phyloP scores from a whole-genome alignment of 2,888 invertebrate species.

The Thysanoteuthis rhombus region DNA sequence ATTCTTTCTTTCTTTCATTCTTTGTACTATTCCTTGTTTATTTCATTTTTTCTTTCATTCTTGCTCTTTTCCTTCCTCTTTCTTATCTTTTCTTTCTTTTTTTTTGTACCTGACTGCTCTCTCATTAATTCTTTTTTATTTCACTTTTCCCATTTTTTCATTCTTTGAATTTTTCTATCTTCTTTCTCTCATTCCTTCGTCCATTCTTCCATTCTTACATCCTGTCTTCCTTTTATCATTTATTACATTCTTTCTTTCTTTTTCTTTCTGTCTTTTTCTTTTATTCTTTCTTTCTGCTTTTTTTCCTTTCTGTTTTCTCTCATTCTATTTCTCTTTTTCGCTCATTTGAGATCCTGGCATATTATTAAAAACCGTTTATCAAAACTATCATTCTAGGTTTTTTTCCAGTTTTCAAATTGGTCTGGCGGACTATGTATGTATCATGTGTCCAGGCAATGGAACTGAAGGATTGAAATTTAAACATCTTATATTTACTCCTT shows the following conservation, averaged over 20 bases:
- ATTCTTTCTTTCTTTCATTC: not conserved
- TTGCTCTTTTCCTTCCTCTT: not conserved
- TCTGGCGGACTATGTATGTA: too few relatives aligned
- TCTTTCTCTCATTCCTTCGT: not conserved
- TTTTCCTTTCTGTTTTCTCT: not conserved
- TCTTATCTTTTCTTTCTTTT: not conserved
- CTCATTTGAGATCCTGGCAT: too few relatives aligned
- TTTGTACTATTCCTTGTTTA: not conserved
- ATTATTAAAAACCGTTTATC: too few relatives aligned
- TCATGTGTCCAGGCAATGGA: too few relatives aligned
- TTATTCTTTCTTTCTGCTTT: not conserved
- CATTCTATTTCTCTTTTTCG: not conserved
- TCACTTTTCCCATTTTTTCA: not conserved
- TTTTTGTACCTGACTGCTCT: not conserved
- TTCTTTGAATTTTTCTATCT: not conserved
- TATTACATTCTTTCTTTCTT: not conserved
- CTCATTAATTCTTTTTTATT: not conserved
- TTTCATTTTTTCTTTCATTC: not conserved
- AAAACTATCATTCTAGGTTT: too few relatives aligned
- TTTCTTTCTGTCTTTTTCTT: not conserved
- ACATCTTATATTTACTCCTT: too few relatives aligned
- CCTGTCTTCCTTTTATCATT: not conserved
- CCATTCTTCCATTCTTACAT: not conserved
- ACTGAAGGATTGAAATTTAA: too few relatives aligned
- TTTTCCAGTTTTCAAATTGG: too few relatives aligned